phyloP scores from a whole-genome alignment of 2,113 vertebrate species.

The Muscicapa adusta region DNA sequence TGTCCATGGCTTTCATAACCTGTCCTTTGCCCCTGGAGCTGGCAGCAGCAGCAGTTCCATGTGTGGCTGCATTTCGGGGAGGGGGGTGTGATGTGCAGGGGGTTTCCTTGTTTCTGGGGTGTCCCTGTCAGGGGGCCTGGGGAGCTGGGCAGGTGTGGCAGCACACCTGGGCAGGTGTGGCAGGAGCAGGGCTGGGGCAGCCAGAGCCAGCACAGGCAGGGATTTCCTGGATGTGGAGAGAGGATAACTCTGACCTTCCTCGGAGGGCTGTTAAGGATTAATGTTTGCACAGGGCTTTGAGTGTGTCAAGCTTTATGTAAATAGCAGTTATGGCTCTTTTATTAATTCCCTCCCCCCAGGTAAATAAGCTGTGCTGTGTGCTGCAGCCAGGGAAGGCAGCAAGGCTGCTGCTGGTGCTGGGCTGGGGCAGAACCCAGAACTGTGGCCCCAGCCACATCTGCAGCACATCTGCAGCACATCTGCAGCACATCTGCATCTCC shows the following conservation, averaged over 20 bases:
- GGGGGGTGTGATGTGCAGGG: no score
- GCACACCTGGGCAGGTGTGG: rapidly evolving
- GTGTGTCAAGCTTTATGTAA: slow-evolving; percentile 4
- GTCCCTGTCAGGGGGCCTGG: rapidly evolving
- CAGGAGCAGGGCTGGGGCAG: background rate
- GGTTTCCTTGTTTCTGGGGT: no score
- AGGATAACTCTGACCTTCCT: background rate
- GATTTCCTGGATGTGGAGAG: background rate
- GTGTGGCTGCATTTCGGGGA: rapidly evolving
- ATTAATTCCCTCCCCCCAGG: background rate
- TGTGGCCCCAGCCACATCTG: rapidly evolving
- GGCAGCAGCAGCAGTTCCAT: background rate
- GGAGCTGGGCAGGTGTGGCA: rapidly evolving
- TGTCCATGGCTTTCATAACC: background rate
- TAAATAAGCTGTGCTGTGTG: background rate
- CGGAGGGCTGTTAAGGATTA: background rate
- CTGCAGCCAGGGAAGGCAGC: background rate
- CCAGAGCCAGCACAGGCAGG: rapidly evolving
- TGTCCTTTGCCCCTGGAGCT: background rate
- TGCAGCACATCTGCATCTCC: background rate
- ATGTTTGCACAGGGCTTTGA: slow-evolving; percentile 33
- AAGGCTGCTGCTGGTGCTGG: rapidly evolving
- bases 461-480: background rate
- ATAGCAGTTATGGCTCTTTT: background rate
- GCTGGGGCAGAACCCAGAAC: rapidly evolving